Evolutionary conservation across 2,888 invertebrate genomes (phyloP), one percentile per base, ranked within the genome.

Genomic region (Melieria picta): DNA sequence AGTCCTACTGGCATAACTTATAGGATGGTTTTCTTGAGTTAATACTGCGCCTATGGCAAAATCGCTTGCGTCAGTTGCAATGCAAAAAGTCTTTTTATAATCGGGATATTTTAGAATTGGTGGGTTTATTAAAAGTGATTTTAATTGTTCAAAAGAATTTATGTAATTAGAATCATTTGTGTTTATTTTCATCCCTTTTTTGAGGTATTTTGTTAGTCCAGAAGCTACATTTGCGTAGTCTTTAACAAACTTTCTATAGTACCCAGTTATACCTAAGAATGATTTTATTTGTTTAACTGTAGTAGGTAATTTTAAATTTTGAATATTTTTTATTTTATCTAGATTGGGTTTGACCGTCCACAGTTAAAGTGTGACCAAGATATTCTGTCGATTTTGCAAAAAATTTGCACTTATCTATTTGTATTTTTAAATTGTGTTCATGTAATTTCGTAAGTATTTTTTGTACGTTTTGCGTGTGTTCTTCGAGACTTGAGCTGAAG

Each of bases 1-100:
- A 9, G 75, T 72, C 45, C 74, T 69, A 43, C 73, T 74, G 42
- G 74, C 69, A 67, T 65, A 76, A 43, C 69, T 69, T 68, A 76
- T 71, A 56, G 72, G 73, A 71, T 76, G 74, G 46, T 65, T 30
- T 47, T 74, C 73, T 64, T 77, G 76, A 58, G 70, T 71, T 56
- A 75, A 55, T 56, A 77, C 72, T 1, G 73, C 74, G 16, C 16
- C 16, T 16, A 16, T 16, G 16, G 16, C 16, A 16, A 16, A 16
- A 16, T 16, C 16, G 16, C 74, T 76, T n/a, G 72, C 76, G 52
- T 77, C 74, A 42, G 74, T 74, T 46, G 47, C 47, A 13, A 62
- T 45, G 11, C 47, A 47, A 62, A 62, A 62, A 16, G 5, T 11
- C 9, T 10, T 47, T 5, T 42, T 16, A n/a, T 47, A 62, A 46